Percentiles rank a stretch among this genome's conserved stretches.
These are phyloP conservation scores for Epirrita christyi DNA, from an alignment of 2,888 invertebrate species.

Conservation along the genomic window DNA sequence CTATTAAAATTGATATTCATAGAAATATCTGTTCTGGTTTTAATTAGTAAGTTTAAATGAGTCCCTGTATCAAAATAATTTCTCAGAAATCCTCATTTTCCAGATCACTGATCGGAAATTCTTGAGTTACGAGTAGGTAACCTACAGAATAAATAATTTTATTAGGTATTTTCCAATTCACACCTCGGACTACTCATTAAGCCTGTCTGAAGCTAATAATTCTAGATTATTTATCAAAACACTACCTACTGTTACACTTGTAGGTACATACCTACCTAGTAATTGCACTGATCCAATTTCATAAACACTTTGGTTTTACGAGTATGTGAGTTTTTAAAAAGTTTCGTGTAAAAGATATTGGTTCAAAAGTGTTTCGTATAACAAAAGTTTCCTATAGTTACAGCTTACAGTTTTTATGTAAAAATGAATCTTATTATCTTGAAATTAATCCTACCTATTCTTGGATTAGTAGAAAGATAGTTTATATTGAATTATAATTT, in stretches of 20 bases:
- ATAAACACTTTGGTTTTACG: constrained; percentile 18
- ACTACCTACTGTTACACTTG: constrained; percentile 2
- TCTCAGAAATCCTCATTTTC: constrained; percentile 16
- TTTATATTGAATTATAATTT: too few species aligned
- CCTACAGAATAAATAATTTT: constrained; percentile 28
- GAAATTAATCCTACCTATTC: too few species aligned
- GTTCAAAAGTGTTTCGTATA: constrained; percentile 6
- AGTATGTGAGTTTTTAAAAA: constrained; percentile 17
- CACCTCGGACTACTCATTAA: constrained; percentile 13
- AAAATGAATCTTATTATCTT: too few species aligned
- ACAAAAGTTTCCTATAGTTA: too few species aligned
- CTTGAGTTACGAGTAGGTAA: background rate
- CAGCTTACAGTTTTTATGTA: too few species aligned
- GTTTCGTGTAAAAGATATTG: constrained; percentile 5
- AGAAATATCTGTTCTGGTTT: background rate
- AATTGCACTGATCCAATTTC: constrained; percentile 20
- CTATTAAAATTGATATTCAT: too few species aligned
- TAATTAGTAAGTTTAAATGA: background rate
- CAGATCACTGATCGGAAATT: constrained; percentile 17
- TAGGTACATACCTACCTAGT: background rate
- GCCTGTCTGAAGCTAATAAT: constrained; percentile 7
- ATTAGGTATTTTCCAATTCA: constrained; percentile 16
- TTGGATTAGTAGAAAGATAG: too few species aligned
- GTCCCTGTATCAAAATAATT: too few species aligned
- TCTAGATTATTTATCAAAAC: constrained; percentile 7